A percentile compares a stretch with the other conserved stretches of the same genome.
phyloP scores from a whole-genome alignment of 2,797 vertebrate genomes.

The Muraenolepis orangiensis region DNA sequence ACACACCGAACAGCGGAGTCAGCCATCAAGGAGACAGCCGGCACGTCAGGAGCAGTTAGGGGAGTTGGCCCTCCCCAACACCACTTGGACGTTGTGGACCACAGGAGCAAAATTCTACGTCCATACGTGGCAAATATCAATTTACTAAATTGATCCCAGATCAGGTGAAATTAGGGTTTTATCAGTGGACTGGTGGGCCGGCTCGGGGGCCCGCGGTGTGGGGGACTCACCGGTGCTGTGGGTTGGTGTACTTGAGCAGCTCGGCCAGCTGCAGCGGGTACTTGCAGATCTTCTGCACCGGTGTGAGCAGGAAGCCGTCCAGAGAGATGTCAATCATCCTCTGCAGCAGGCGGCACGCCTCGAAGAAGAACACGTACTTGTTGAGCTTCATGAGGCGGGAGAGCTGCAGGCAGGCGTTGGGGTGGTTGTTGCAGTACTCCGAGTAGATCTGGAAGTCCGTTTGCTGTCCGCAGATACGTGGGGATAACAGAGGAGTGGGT shows the following conservation, averaged over 20 bases:
- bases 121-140: too few species aligned
- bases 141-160: not conserved
- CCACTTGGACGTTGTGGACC: too few species aligned
- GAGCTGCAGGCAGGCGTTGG: conserved; percentile 89
- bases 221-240: conserved; percentile 83
- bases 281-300: conserved; percentile 98
- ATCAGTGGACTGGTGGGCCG: too few species aligned
- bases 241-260: conserved; percentile 93
- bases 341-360: conserved; percentile 92
- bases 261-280: conserved; percentile 92
- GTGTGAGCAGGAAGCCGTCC: conserved; percentile 93
- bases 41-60: too few species aligned
- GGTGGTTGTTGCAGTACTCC: conserved; percentile 97
- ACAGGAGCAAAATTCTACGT: too few species aligned
- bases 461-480: conserved; percentile 74
- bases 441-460: conserved; percentile 97
- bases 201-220: too few species aligned
- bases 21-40: too few species aligned
- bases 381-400: conserved; percentile 88
- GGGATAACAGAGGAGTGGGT: not conserved
- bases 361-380: conserved; percentile 96
- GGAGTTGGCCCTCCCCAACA: too few species aligned
- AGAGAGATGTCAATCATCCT: conserved; percentile 96
- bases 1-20: too few species aligned
- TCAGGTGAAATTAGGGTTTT: too few species aligned